Evolutionary conservation across 2,113 vertebrate species (phyloP).

Genomic region (Reinhardtius hippoglossoides): DNA sequence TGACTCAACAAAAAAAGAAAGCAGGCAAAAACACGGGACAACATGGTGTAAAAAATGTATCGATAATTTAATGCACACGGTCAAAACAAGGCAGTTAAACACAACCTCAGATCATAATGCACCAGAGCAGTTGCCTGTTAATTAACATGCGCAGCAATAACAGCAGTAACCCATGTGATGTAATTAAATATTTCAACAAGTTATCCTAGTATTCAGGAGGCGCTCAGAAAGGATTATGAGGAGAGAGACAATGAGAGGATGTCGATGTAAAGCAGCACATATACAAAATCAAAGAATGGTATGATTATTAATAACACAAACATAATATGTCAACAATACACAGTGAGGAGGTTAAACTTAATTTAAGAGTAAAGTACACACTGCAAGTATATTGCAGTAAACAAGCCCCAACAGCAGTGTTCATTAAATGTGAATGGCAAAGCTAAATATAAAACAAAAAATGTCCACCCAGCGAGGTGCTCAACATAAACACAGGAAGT

Average conservation of each 20-base stretch:
- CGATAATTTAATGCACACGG: constrained; percentile 12
- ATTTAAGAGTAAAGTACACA: background rate
- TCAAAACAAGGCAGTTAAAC: constrained; percentile 37
- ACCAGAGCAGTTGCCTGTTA: background rate
- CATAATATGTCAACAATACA: background rate
- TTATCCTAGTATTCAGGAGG: background rate
- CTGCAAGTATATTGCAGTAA: constrained; percentile 4
- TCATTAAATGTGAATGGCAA: constrained; percentile 1
- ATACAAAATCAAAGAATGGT: background rate
- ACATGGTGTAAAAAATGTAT: background rate
- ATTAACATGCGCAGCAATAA: constrained; percentile 6
- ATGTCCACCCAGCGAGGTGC: background rate
- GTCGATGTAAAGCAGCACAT: background rate
- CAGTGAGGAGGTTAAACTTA: background rate
- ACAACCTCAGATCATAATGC: constrained; percentile 16
- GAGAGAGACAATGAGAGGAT: background rate
- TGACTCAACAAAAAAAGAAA: background rate
- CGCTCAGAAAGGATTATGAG: background rate
- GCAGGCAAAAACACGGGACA: background rate
- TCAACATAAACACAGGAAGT: constrained; percentile 41
- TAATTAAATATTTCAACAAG: background rate
- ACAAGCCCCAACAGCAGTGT: constrained; percentile 2
- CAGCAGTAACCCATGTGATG: background rate
- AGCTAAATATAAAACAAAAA: constrained; percentile 24
- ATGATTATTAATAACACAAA: background rate